Percentiles rank a stretch among this genome's conserved stretches.
These are phyloP conservation scores for Atherinomorus stipes DNA, from an alignment of 2,113 vertebrate species.

Conservation along the genomic window DNA sequence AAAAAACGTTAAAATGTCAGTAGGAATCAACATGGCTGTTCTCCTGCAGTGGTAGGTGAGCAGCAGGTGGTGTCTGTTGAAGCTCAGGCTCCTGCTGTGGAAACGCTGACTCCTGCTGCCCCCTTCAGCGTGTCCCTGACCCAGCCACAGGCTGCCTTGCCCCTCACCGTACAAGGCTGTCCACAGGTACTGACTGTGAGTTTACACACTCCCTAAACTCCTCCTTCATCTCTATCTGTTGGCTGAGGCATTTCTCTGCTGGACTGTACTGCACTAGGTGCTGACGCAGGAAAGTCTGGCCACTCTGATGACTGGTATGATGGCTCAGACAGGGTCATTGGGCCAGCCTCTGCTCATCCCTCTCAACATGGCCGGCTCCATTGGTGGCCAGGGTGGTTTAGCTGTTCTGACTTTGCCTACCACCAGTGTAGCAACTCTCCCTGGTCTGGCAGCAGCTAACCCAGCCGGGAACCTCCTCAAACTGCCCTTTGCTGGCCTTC, in stretches of 20 bases:
- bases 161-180: slow-evolving; percentile 82
- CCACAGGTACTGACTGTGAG: slow-evolving; percentile 74
- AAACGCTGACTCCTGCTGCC: slow-evolving; percentile 67
- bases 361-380: slow-evolving; percentile 93
- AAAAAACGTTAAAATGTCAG: slow-evolving; percentile 28
- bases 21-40: slow-evolving; percentile 17
- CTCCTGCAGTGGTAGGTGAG: slow-evolving; percentile 60
- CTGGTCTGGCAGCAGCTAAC: slow-evolving; percentile 88
- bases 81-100: slow-evolving; percentile 58
- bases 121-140: slow-evolving; percentile 75
- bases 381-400: slow-evolving; percentile 93
- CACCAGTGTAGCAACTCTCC: slow-evolving; percentile 91
- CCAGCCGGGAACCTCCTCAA: slow-evolving; percentile 91
- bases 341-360: slow-evolving; percentile 97
- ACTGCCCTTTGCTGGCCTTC: slow-evolving; percentile 90
- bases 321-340: slow-evolving; percentile 94
- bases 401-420: slow-evolving; percentile 95
- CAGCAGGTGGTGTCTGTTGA: slow-evolving; percentile 71
- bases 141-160: slow-evolving; percentile 78
- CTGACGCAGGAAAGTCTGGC: slow-evolving; percentile 97
- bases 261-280: slow-evolving; percentile 81
- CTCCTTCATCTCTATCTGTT: background rate
- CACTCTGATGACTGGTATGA: slow-evolving; percentile 96
- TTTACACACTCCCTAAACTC: background rate
- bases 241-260: background rate